These are phyloP conservation scores for Branchinecta sandiegonensis DNA, from an alignment of 2,888 invertebrate species.

Conservation along the genomic window DNA sequence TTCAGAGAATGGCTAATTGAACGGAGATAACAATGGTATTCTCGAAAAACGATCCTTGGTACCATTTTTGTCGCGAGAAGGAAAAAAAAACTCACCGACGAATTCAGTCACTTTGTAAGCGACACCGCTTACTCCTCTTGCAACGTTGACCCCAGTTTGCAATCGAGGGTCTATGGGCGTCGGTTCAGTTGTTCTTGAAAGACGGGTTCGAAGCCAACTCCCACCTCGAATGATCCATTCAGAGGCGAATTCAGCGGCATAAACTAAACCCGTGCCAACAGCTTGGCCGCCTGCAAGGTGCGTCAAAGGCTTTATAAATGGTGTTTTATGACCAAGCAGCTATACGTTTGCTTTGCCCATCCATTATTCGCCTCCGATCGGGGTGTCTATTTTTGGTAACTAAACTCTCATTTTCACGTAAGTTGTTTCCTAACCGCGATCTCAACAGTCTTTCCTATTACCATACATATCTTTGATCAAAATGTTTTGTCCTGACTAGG, in stretches of 20 bases:
- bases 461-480: too few species aligned
- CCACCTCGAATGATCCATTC: conserved; percentile 10
- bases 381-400: too few species aligned
- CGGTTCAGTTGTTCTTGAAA: conserved; percentile 31
- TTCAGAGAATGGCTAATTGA: too few species aligned
- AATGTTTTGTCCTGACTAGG: too few species aligned
- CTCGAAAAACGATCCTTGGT: too few species aligned
- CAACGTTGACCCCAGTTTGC: conserved; percentile 44
- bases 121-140: conserved; percentile 48
- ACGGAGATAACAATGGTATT: too few species aligned
- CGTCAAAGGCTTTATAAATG: not conserved
- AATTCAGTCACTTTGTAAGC: conserved; percentile 53
- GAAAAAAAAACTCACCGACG: conserved; percentile 38
- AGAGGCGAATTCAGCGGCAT: not conserved
- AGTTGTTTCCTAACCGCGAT: too few species aligned
- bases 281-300: not conserved
- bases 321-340: too few species aligned
- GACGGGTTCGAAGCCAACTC: not conserved
- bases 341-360: too few species aligned
- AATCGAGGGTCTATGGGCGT: conserved; percentile 43
- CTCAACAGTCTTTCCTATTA: too few species aligned
- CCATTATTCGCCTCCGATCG: too few species aligned
- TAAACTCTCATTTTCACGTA: too few species aligned
- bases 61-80: not conserved
- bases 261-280: not conserved